Percentiles rank a stretch among this genome's conserved stretches.
phyloP scores from a whole-genome alignment of 2,888 invertebrate species.

The Lymantria dispar region DNA sequence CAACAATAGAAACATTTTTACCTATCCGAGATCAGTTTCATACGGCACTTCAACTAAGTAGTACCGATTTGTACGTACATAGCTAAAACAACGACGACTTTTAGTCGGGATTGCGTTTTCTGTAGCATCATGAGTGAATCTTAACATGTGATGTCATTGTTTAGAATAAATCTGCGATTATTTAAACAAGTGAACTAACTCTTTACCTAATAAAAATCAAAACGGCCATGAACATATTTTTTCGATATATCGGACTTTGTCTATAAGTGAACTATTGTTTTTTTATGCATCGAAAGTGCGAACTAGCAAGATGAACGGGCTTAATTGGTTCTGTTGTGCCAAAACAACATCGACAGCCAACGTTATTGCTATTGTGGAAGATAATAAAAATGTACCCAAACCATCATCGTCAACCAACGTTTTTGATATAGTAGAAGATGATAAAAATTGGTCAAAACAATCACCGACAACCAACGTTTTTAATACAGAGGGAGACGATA shows the following conservation, averaged over 20 bases:
- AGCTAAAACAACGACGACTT: background rate
- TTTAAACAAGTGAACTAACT: conserved; percentile 24
- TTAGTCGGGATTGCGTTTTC: background rate
- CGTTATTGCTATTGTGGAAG: no score
- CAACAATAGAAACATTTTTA: conserved; percentile 4
- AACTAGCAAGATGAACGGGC: background rate
- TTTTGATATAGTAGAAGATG: no score
- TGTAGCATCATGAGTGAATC: conserved; percentile 3
- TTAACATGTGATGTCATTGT: conserved; percentile 29
- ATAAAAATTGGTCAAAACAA: background rate
- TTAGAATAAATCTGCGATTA: conserved; percentile 21
- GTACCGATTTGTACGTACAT: background rate
- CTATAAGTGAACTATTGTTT: background rate
- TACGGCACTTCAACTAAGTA: conserved; percentile 9
- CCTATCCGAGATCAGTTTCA: conserved; percentile 6
- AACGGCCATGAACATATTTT: conserved; percentile 17
- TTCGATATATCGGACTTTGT: conserved; percentile 5
- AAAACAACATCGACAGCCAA: background rate
- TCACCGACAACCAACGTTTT: background rate
- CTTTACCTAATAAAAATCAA: conserved; percentile 17
- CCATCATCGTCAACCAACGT: background rate
- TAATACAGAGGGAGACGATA: no score
- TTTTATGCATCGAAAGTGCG: background rate
- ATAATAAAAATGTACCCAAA: background rate
- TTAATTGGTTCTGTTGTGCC: background rate